phyloP scores from a whole-genome alignment of 2,888 invertebrate species.

The Melanchra persicariae region DNA sequence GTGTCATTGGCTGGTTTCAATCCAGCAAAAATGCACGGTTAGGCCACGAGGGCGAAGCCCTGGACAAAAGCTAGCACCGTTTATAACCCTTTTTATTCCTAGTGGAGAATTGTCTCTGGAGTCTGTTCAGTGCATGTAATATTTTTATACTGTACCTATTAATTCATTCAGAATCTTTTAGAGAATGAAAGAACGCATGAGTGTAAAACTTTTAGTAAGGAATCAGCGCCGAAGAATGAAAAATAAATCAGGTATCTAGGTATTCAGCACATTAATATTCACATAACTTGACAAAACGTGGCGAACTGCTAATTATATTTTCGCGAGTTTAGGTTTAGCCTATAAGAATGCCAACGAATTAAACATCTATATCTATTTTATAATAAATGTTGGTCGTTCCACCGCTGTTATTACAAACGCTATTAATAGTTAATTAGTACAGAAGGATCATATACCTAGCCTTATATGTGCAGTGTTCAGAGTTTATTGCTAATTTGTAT shows the following conservation, averaged over 20 bases:
- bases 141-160: no score
- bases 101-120: no score
- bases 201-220: background rate
- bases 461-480: background rate
- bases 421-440: slow-evolving; percentile 18
- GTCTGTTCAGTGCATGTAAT: no score
- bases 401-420: background rate
- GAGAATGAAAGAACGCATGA: background rate
- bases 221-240: background rate
- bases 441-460: background rate
- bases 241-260: background rate
- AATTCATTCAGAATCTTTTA: no score
- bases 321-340: background rate
- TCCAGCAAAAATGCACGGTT: no score
- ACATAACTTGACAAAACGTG: background rate
- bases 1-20: background rate
- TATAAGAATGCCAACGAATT: background rate
- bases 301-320: background rate
- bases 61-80: no score
- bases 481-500: slow-evolving; percentile 21
- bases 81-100: no score
- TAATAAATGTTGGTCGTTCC: background rate
- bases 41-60: no score
- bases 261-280: background rate
- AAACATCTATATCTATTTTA: background rate